phyloP scores from a whole-genome alignment of 2,888 invertebrate genomes.

The Lepeophtheirus nordmannii region DNA sequence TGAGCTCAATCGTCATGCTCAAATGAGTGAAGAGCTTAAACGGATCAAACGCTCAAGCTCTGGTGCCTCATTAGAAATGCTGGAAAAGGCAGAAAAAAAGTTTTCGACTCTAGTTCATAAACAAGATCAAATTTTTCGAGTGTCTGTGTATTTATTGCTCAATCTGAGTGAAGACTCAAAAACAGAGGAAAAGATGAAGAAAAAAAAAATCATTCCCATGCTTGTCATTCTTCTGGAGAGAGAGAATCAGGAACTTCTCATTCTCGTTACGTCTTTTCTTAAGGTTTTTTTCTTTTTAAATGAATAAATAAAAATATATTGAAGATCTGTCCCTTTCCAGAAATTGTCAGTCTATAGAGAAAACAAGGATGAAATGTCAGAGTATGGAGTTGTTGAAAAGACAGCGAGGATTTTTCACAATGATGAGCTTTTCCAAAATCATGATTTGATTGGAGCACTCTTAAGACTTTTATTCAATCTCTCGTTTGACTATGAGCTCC shows the following conservation, averaged over 20 bases:
- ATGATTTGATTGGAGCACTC: conserved; percentile 62
- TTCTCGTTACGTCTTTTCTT: conserved; percentile 77
- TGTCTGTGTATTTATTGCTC: conserved; percentile 60
- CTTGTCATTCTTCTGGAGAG: conserved; percentile 74
- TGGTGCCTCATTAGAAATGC: conserved; percentile 43
- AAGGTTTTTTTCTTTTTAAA: no score
- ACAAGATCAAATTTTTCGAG: conserved; percentile 75
- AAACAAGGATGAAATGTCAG: conserved; percentile 63
- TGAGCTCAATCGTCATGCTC: conserved; percentile 79
- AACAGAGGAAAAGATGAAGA: conserved; percentile 92
- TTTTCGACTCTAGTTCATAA: conserved; percentile 67
- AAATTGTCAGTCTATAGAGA: conserved; percentile 85
- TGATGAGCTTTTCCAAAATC: conserved; percentile 38
- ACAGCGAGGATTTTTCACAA: conserved; percentile 58
- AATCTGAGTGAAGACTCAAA: conserved; percentile 90
- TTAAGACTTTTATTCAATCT: conserved; percentile 81
- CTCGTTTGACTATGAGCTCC: conserved; percentile 74
- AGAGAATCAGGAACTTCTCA: conserved; percentile 71
- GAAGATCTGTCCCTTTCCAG: conserved; percentile 35
- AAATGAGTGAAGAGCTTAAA: conserved; percentile 51
- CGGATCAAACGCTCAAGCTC: conserved; percentile 26
- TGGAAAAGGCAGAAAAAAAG: conserved; percentile 59
- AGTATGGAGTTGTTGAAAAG: conserved; percentile 52
- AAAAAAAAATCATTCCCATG: conserved; percentile 73
- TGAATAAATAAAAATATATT: neutral